phyloP scores from a whole-genome alignment of 2,797 vertebrate species.

The Betta splendens region DNA sequence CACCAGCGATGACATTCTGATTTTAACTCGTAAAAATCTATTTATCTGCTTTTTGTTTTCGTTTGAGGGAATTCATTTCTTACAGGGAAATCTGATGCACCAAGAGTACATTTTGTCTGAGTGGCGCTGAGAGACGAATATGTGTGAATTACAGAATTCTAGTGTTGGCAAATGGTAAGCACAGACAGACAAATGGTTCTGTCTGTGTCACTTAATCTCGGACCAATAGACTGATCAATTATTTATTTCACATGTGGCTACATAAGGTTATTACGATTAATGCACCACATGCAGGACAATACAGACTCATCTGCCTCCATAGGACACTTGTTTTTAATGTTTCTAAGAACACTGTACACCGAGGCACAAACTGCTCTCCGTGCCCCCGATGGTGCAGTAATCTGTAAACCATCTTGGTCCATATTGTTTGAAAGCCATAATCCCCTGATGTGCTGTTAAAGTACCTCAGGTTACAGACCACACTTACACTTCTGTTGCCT shows the following conservation, averaged over 20 bases:
- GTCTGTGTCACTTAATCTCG: constrained; percentile 73
- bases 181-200: constrained; percentile 78
- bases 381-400: constrained; percentile 28
- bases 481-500: constrained; percentile 73
- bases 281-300: constrained; percentile 42
- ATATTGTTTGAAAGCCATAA: constrained; percentile 68
- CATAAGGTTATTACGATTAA: constrained; percentile 57
- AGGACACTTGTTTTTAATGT: background rate
- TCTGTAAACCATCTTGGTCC: constrained; percentile 62
- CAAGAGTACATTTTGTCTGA: too few relatives aligned
- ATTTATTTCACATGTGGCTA: constrained; percentile 75
- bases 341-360: background rate
- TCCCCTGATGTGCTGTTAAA: constrained; percentile 61
- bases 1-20: constrained; percentile 12
- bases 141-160: constrained; percentile 41
- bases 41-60: too few relatives aligned
- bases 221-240: constrained; percentile 79
- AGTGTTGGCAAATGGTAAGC: constrained; percentile 71
- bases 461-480: constrained; percentile 66
- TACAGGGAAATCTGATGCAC: too few relatives aligned
- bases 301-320: background rate
- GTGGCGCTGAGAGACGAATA: too few relatives aligned
- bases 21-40: too few relatives aligned
- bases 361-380: constrained; percentile 5
- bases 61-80: too few relatives aligned